Conservation (phyloP, 2,888 invertebrate genomes). For the Crocallis elinguaria region DNA sequence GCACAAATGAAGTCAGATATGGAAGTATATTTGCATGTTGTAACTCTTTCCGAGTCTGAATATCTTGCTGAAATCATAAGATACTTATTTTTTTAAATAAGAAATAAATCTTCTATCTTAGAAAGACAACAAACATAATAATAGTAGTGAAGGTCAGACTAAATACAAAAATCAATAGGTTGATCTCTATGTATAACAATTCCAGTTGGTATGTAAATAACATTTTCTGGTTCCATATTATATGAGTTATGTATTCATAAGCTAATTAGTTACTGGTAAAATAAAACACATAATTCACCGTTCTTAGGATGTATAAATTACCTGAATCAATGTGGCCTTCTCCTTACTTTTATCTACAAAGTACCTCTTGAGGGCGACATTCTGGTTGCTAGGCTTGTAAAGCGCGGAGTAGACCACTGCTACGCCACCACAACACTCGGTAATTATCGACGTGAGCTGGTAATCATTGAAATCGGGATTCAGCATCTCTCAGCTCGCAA, state of each 20-base stretch:
- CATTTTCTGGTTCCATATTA: too few species aligned
- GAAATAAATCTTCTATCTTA: not conserved
- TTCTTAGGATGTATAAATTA: slow-evolving; percentile 36
- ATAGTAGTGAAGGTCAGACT: too few species aligned
- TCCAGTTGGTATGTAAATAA: too few species aligned
- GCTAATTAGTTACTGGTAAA: not conserved
- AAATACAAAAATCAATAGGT: too few species aligned
- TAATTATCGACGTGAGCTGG: slow-evolving; percentile 87
- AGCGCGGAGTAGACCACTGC: slow-evolving; percentile 89
- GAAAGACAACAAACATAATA: not conserved
- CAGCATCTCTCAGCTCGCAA: slow-evolving; percentile 68
- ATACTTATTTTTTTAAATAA: not conserved
- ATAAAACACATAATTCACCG: not conserved
- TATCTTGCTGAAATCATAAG: slow-evolving; percentile 87
- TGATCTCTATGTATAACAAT: too few species aligned
- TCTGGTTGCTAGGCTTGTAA: slow-evolving; percentile 86
- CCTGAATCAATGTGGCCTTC: slow-evolving; percentile 86
- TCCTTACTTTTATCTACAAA: slow-evolving; percentile 89
- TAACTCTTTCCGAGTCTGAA: slow-evolving; percentile 90
- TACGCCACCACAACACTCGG: slow-evolving; percentile 88
- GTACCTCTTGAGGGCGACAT: slow-evolving; percentile 90
- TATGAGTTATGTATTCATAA: too few species aligned
- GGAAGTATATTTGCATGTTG: slow-evolving; percentile 92
- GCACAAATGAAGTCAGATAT: slow-evolving; percentile 90
- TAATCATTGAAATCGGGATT: slow-evolving; percentile 87